Evolutionary conservation across 2,113 vertebrate genomes (phyloP), one percentile per base, ranked within the genome.

Genomic region (Chinchilla lanigera): DNA sequence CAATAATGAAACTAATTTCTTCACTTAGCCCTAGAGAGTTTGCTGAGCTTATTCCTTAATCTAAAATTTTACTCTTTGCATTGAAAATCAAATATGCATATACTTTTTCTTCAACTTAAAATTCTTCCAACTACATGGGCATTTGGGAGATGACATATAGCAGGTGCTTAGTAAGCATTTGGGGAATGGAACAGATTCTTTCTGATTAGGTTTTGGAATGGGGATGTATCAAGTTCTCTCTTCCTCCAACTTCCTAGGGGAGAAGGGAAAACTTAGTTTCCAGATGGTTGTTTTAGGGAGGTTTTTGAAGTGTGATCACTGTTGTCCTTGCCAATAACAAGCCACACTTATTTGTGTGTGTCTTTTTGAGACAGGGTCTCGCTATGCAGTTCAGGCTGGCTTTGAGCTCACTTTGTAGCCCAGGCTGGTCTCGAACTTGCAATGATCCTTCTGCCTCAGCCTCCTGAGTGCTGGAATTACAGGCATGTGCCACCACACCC

Each of bases 41-140:
- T 63, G 44, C 67, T 63, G 56, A 86, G 19, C 8, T 86, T 94
- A 50, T 80, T 81, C 54, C 12, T 86, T 61, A 71, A 61, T 93
- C 24, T 26, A 30, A 44, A 28, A 24, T n/a, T 94, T 89, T 65
- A 52, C 26, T 65, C 44, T 90, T 94, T 86, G 33, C 30, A 22
- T 50, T 86, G 80, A n/a, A 81, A 73, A 86, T 94, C 44, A 35
- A 90, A 56, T 90, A 71, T 63, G 12, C 54, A 47, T 65, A 61
- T 73, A 44, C 71, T 61, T 86, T 60, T 89, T 60, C 20, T 90
- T 61, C 17, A 69, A 44, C 30, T 93, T 90, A 73, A 90, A 93
- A 69, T 73, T 81, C 73, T 54, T 44, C 28, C 12, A 85, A 84
- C 20, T 12, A 7, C 67, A 33, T 14, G 44, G 56, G 7, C 71